Percentiles rank a stretch among this genome's conserved stretches.
Evolutionary conservation across 1,140 invertebrate species (phyloP).

Genomic region (Thalassaphorura encarpata): DNA sequence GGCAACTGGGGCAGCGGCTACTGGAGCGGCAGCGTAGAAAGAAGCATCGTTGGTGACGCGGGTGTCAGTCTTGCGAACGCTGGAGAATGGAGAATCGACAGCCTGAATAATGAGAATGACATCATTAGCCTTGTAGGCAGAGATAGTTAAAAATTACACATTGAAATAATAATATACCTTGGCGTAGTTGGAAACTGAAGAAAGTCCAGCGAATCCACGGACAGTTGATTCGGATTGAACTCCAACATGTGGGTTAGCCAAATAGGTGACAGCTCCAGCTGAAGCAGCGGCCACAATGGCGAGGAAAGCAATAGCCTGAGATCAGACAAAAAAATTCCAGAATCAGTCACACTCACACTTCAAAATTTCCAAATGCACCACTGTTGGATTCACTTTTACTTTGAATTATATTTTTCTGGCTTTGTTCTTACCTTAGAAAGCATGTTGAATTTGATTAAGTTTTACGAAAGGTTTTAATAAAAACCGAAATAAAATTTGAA

Average conservation of each 20-base stretch:
- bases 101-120: background rate
- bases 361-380: too few species aligned
- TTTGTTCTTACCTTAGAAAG: too few species aligned
- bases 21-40: slow-evolving; percentile 33
- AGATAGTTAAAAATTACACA: background rate
- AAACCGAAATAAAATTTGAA: too few species aligned
- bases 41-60: slow-evolving; percentile 52
- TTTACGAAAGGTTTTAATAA: too few species aligned
- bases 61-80: slow-evolving; percentile 51
- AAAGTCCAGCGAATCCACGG: slow-evolving; percentile 10
- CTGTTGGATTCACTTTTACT: too few species aligned
- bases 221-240: slow-evolving; percentile 15
- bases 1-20: slow-evolving; percentile 21
- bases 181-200: slow-evolving; percentile 14
- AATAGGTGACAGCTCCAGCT: slow-evolving; percentile 4
- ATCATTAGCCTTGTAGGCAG: background rate
- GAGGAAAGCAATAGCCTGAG: background rate
- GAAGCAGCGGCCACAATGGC: background rate
- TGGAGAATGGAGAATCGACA: slow-evolving; percentile 57
- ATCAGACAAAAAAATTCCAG: too few species aligned
- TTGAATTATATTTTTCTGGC: too few species aligned
- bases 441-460: too few species aligned
- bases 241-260: slow-evolving; percentile 2
- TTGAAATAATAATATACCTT: slow-evolving; percentile 6
- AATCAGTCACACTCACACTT: too few species aligned